Evolutionary conservation across 2,888 invertebrate species (phyloP).

Genomic region (Philaethria dido): DNA sequence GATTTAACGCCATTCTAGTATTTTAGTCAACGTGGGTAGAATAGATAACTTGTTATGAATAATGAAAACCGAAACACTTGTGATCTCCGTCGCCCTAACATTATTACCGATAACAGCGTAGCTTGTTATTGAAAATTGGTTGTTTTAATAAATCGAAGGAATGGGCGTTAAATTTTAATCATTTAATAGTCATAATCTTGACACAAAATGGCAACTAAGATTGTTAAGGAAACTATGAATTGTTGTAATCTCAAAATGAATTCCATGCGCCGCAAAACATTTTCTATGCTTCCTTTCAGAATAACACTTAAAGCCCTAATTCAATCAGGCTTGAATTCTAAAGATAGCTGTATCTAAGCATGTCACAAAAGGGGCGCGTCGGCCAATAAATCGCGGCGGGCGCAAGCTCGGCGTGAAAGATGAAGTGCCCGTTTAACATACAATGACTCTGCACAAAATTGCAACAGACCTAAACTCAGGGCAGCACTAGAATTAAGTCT

Average conservation of each 20-base stretch:
- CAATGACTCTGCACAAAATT: slow-evolving; percentile 68
- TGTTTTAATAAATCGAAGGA: slow-evolving; percentile 29
- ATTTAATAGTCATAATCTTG: slow-evolving; percentile 44
- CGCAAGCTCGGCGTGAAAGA: slow-evolving; percentile 71
- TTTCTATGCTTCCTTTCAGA: slow-evolving; percentile 35
- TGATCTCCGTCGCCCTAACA: slow-evolving; percentile 32
- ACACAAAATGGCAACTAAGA: slow-evolving; percentile 42
- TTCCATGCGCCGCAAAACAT: slow-evolving; percentile 29
- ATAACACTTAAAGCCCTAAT: slow-evolving; percentile 47
- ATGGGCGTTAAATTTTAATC: slow-evolving; percentile 42
- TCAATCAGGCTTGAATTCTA: slow-evolving; percentile 47
- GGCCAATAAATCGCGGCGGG: slow-evolving; percentile 75
- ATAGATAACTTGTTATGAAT: slow-evolving; percentile 38
- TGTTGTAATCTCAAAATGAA: slow-evolving; percentile 28
- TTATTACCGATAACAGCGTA: slow-evolving; percentile 36
- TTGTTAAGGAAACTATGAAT: slow-evolving; percentile 38
- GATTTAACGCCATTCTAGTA: slow-evolving; percentile 39
- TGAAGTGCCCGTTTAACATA: slow-evolving; percentile 82
- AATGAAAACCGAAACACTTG: slow-evolving; percentile 42
- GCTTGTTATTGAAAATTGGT: slow-evolving; percentile 37
- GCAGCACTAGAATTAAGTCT: slow-evolving; percentile 48
- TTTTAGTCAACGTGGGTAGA: slow-evolving; percentile 39
- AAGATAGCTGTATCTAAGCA: slow-evolving; percentile 52
- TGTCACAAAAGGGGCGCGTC: slow-evolving; percentile 76
- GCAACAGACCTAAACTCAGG: slow-evolving; percentile 66